Percentiles rank a stretch among this genome's conserved stretches.
These are phyloP conservation scores for Melanotaenia nigrans DNA, from an alignment of 2,797 vertebrate genomes.

Conservation along the genomic window DNA sequence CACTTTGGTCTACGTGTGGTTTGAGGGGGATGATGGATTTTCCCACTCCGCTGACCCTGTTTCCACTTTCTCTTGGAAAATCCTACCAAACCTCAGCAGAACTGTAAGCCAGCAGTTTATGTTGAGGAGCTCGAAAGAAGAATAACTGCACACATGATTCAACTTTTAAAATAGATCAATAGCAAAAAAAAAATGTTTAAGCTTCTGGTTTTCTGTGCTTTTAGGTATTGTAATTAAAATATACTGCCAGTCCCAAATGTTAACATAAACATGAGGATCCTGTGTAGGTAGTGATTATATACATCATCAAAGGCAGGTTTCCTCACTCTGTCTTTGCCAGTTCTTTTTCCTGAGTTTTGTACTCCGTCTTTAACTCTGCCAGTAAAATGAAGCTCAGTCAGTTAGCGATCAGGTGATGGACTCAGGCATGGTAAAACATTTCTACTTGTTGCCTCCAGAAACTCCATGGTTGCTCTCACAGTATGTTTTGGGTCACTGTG, in stretches of 20 bases:
- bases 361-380: no score
- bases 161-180: conserved; percentile 32
- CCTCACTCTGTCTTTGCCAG: neutral
- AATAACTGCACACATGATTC: conserved; percentile 43
- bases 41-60: conserved; percentile 44
- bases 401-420: neutral
- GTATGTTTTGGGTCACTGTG: neutral
- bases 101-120: conserved; percentile 44
- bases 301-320: neutral
- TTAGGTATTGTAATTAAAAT: neutral
- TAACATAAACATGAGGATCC: neutral
- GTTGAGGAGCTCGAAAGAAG: conserved; percentile 32
- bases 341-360: neutral
- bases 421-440: neutral
- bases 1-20: conserved; percentile 49
- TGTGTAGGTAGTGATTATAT: neutral
- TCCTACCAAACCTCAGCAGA: conserved; percentile 43
- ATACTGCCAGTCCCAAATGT: no score
- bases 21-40: conserved; percentile 42
- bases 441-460: neutral
- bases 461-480: neutral
- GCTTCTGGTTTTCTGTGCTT: neutral
- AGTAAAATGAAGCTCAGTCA: neutral
- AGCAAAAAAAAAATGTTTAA: conserved; percentile 15
- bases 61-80: conserved; percentile 71